Conservation (phyloP, 2,888 invertebrate genomes). For the Agrochola lota region DNA sequence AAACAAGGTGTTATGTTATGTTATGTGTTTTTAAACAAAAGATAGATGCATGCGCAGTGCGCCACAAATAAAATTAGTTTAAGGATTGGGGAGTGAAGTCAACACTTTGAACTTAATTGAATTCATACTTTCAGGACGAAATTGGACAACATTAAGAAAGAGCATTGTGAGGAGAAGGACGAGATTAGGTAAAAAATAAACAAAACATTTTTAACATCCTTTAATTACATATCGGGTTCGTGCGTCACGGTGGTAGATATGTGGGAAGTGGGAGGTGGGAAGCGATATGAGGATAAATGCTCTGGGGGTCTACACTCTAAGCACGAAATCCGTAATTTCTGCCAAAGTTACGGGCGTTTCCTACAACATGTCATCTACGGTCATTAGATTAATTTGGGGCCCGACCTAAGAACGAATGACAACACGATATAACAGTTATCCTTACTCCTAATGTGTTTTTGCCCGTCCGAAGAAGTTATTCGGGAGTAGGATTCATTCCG, state of each 20-base stretch:
- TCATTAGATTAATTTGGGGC: neutral
- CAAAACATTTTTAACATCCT: neutral
- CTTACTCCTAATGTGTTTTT: neutral
- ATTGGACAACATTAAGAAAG: conserved; percentile 78
- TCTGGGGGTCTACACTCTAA: conserved; percentile 12
- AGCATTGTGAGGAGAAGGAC: conserved; percentile 79
- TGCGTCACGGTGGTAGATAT: conserved; percentile 28
- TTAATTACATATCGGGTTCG: conserved; percentile 15
- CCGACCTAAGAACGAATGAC: neutral
- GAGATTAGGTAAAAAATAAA: conserved; percentile 73
- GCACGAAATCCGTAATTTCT: neutral
- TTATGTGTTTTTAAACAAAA: conserved; percentile 1
- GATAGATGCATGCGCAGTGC: conserved; percentile 12
- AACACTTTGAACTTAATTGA: conserved; percentile 78
- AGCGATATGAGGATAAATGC: neutral
- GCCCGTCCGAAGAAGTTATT: neutral
- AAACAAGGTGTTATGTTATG: neutral
- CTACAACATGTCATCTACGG: too few species aligned
- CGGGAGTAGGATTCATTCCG: neutral
- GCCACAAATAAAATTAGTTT: conserved; percentile 33
- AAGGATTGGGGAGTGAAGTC: conserved; percentile 59
- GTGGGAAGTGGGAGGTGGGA: neutral
- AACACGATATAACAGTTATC: neutral
- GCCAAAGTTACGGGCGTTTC: neutral
- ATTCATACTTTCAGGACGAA: conserved; percentile 84